These are phyloP conservation scores for Caenorhabditis doughertyi DNA, from an alignment of 2,888 invertebrate genomes.

Conservation along the genomic window DNA sequence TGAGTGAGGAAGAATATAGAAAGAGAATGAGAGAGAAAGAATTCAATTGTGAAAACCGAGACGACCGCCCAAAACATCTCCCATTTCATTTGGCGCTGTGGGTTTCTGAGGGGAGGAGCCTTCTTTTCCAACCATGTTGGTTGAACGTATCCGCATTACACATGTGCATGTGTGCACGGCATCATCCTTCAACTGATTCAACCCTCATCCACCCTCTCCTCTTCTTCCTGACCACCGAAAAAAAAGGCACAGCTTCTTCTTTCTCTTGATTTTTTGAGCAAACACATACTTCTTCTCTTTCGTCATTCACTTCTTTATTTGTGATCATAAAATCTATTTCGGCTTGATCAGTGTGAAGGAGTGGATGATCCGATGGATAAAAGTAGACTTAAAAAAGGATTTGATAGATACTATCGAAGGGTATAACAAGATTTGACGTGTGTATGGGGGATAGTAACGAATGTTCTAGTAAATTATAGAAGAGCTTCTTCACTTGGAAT, in stretches of 20 bases:
- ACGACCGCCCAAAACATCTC: constrained; percentile 63
- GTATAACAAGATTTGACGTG: constrained; percentile 25
- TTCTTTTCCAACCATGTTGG: constrained; percentile 9
- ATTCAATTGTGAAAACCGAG: constrained; percentile 57
- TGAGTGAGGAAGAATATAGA: constrained; percentile 10
- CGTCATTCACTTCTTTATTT: constrained; percentile 25
- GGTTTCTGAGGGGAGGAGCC: constrained; percentile 28
- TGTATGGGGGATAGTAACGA: not conserved
- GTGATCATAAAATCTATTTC: constrained; percentile 28
- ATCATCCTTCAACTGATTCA: constrained; percentile 30
- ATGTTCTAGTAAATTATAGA: not conserved
- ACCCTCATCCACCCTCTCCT: constrained; percentile 13
- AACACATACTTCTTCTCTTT: constrained; percentile 19
- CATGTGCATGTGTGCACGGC: constrained; percentile 54
- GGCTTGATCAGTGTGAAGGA: constrained; percentile 20
- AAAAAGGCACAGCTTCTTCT: not conserved
- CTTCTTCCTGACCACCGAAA: not conserved
- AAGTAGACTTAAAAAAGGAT: not conserved
- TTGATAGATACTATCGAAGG: constrained; percentile 9
- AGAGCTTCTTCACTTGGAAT: not conserved
- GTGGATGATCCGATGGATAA: constrained; percentile 9
- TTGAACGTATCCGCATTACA: constrained; percentile 61
- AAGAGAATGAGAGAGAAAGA: constrained; percentile 5
- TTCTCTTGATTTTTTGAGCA: constrained; percentile 40
- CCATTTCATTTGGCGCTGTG: constrained; percentile 64